Conservation (phyloP, 2,113 vertebrate genomes). For the Limanda limanda region DNA sequence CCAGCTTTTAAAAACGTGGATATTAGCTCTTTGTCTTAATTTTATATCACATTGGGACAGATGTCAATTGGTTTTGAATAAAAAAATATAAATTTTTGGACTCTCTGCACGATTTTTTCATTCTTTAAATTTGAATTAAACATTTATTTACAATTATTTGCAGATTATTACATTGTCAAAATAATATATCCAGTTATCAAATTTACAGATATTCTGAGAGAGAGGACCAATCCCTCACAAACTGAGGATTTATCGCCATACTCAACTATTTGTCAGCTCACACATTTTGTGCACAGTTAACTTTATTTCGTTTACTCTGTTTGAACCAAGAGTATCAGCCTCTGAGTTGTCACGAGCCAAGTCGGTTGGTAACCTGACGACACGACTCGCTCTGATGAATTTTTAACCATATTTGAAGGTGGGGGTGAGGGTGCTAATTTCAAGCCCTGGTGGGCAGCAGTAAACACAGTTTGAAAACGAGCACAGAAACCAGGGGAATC, state of each 20-base stretch:
- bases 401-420: slow-evolving; percentile 44
- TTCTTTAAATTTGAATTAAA: neutral
- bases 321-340: neutral
- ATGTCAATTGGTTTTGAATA: neutral
- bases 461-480: neutral
- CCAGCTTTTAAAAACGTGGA: neutral
- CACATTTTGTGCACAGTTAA: neutral
- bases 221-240: neutral
- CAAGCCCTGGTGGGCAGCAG: slow-evolving; percentile 44
- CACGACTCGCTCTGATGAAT: slow-evolving; percentile 23
- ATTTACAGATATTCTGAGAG: too few relatives aligned
- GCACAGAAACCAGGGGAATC: slow-evolving; percentile 24
- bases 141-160: neutral
- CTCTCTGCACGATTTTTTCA: neutral
- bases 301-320: neutral
- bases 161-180: too few relatives aligned
- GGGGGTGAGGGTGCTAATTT: slow-evolving; percentile 49
- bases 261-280: neutral
- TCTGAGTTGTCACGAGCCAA: slow-evolving; percentile 34
- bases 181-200: too few relatives aligned
- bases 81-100: neutral
- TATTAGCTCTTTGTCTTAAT: neutral
- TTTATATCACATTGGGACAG: neutral
- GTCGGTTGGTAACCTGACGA: slow-evolving; percentile 37
- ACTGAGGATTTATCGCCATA: neutral